These are phyloP conservation scores for Lordiphosa mommai DNA, from an alignment of 1,140 invertebrate genomes.

Conservation along the genomic window DNA sequence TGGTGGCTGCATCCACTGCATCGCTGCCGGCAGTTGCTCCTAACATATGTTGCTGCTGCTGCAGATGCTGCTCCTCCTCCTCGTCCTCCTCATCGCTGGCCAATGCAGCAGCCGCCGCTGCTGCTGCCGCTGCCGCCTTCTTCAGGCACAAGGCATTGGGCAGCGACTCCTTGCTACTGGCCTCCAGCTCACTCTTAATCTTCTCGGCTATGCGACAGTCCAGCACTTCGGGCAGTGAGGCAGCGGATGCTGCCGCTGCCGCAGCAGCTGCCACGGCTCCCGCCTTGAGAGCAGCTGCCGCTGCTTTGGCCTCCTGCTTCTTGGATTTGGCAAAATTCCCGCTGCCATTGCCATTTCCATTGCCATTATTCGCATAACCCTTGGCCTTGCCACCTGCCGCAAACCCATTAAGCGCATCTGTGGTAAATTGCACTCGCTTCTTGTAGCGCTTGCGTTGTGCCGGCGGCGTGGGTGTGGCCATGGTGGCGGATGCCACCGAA, in stretches of 20 bases:
- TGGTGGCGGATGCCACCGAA: conserved; percentile 12
- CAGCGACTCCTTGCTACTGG: conserved; percentile 57
- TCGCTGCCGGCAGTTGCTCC: conserved; percentile 7
- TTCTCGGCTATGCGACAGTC: conserved; percentile 79
- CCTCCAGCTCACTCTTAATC: conserved; percentile 79
- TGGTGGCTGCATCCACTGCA: conserved; percentile 43
- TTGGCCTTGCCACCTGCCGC: conserved; percentile 39
- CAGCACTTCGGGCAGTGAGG: conserved; percentile 69
- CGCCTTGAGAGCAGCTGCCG: conserved; percentile 51
- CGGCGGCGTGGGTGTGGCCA: conserved; percentile 51
- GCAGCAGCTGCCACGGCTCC: conserved; percentile 37
- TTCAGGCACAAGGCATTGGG: conserved; percentile 69
- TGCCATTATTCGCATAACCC: conserved; percentile 11
- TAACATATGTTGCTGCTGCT: no score
- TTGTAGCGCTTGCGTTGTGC: conserved; percentile 69
- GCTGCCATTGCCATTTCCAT: conserved; percentile 2
- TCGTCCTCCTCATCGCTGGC: conserved; percentile 52
- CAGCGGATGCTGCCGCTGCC: conserved; percentile 38
- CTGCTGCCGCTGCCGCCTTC: conserved; percentile 55
- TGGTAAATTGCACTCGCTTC: conserved; percentile 75
- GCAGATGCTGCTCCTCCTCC: conserved; percentile 42
- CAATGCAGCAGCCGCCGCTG: conserved; percentile 40
- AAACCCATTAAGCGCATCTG: conserved; percentile 69
- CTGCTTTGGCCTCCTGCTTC: conserved; percentile 62
- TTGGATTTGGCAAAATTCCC: conserved; percentile 45